These are phyloP conservation scores for Chloropsis cyanopogon DNA, from an alignment of 2,113 vertebrate genomes.

Conservation along the genomic window DNA sequence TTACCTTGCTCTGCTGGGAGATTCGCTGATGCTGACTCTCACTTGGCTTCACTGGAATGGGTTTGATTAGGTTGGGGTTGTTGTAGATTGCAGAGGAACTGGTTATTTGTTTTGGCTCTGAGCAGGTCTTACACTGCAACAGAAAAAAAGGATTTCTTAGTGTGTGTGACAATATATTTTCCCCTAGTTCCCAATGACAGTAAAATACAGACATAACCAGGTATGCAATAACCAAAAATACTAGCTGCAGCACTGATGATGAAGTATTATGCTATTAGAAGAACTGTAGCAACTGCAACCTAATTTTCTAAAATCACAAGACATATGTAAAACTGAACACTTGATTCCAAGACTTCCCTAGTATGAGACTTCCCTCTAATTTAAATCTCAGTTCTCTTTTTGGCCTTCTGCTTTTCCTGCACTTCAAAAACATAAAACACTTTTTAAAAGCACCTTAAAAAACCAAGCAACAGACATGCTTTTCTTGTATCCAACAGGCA, in stretches of 20 bases:
- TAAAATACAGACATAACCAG: background rate
- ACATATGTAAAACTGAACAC: background rate
- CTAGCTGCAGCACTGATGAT: background rate
- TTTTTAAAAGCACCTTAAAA: background rate
- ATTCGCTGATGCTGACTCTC: slow-evolving; percentile 61
- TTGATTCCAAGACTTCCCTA: background rate
- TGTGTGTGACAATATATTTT: background rate
- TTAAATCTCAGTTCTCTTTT: background rate
- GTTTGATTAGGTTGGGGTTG: slow-evolving; percentile 94
- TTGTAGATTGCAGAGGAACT: slow-evolving; percentile 83
- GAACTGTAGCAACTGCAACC: background rate
- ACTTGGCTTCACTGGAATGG: slow-evolving; percentile 89
- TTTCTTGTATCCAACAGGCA: background rate
- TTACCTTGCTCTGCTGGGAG: slow-evolving; percentile 70
- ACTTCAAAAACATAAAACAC: background rate
- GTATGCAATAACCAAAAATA: background rate
- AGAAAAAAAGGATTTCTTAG: background rate
- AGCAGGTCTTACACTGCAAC: slow-evolving; percentile 82
- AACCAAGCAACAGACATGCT: background rate
- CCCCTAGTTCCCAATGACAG: background rate
- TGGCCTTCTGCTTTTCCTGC: background rate
- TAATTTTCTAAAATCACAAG: background rate
- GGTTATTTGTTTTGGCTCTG: slow-evolving; percentile 93
- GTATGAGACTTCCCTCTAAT: background rate
- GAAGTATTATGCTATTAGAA: background rate